Base-by-base conservation (phyloP, 2,888 invertebrate genomes). In the Allophyes oxyacanthae region DNA sequence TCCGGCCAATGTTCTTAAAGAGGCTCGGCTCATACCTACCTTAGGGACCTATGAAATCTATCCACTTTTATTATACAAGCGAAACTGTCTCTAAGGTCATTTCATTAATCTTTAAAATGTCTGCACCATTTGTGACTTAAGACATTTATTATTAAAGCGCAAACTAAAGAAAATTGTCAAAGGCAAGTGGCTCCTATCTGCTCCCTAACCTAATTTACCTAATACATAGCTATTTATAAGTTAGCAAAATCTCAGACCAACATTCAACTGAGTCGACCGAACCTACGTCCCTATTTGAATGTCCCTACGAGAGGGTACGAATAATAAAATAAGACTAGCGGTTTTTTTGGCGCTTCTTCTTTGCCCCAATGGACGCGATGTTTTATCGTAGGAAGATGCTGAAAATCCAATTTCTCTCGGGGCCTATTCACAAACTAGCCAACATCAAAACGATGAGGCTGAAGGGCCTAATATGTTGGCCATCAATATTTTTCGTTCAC, bases 371-470 rank as follows among this genome's bases (percentile, higher is more conserved):
- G 50, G 59, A 50, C 42, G 53, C 48, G 49, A 46, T 66, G 48
- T 56, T 64, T 75, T 65, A 72, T 72, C 65, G 41, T 40, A 56
- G 43, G 50, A 43, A 66, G 68, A 69, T 62, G 69, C 69, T 76
- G 74, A 78, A 61, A 75, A 77, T 74, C 75, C 74, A 74, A 81
- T 81, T 78, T 83, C 83, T 81, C 84, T 9, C 32, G 83, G 79
- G 83, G 60, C 63, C 81, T 71, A 77, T 83, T 82, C 72, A 64
- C 73, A 66, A 69, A 61, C 72, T 65, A 73, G 65, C 50, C 62
- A 67, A 65, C 69, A 56, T 60, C 64, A 46, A 58, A 62, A 58
- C 62, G 70, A 73, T 71, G 72, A 64, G 63, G 69, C 56, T 50
- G 60, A 54, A 69, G 60, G 62, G 40, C 68, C 72, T 73, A 65